Evolutionary conservation across 2,797 vertebrate genomes (phyloP).

Genomic region (Siniperca obscura): DNA sequence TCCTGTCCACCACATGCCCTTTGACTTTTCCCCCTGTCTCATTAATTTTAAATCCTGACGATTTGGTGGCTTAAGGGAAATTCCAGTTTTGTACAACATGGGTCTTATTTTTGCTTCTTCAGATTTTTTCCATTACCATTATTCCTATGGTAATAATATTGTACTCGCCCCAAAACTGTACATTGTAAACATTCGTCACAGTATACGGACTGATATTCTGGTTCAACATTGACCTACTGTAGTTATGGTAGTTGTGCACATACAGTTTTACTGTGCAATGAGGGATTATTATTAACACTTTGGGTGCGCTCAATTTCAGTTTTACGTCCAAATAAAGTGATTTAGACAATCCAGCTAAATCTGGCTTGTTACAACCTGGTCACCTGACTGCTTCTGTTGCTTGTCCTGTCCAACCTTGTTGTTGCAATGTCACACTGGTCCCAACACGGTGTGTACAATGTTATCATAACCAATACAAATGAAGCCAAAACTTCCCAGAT

Average conservation of each 20-base stretch:
- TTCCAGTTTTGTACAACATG: neutral
- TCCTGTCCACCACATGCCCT: no score
- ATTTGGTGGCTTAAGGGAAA: neutral
- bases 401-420: no score
- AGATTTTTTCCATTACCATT: neutral
- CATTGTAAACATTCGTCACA: neutral
- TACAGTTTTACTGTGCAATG: neutral
- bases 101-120: neutral
- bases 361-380: neutral
- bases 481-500: neutral
- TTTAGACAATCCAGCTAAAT: neutral
- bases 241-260: no score
- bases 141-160: neutral
- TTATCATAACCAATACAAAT: no score
- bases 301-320: neutral
- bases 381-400: no score
- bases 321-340: neutral
- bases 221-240: neutral
- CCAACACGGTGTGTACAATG: no score
- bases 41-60: neutral
- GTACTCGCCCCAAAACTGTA: neutral
- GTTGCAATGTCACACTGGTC: neutral
- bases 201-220: neutral
- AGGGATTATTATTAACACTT: neutral
- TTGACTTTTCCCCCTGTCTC: no score